Evolutionary conservation across 1,140 invertebrate species (phyloP).

Genomic region (Atta cephalotes): DNA sequence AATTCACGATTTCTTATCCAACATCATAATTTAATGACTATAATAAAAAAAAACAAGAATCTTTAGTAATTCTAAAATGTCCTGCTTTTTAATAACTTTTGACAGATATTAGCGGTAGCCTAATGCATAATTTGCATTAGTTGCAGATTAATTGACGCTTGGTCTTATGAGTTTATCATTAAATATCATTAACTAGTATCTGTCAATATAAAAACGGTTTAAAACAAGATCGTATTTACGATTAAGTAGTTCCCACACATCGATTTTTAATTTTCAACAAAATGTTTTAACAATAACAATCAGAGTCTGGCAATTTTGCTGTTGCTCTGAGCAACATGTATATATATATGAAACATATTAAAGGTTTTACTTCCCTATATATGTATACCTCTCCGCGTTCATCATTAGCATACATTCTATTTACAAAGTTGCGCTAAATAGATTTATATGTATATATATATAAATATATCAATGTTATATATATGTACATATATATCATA

Average conservation of each 20-base stretch:
- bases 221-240: conserved; percentile 34
- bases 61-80: conserved; percentile 51
- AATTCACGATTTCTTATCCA: not conserved
- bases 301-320: conserved; percentile 71
- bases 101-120: conserved; percentile 54
- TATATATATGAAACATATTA: conserved; percentile 63
- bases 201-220: conserved; percentile 48
- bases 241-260: conserved; percentile 12
- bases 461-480: not conserved
- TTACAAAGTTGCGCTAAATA: conserved; percentile 75
- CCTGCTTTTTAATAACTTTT: conserved; percentile 65
- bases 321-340: conserved; percentile 51
- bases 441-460: conserved; percentile 67
- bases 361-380: conserved; percentile 57
- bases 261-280: conserved; percentile 26
- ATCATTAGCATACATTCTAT: conserved; percentile 72
- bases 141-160: conserved; percentile 11
- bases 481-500: conserved; percentile 76
- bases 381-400: conserved; percentile 60
- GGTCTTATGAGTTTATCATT: conserved; percentile 51
- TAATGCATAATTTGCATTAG: not conserved
- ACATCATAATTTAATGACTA: conserved; percentile 1
- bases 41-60: not conserved
- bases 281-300: conserved; percentile 62
- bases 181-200: conserved; percentile 66